Conservation (phyloP, 2,888 invertebrate genomes). For the Plusia festucae region DNA sequence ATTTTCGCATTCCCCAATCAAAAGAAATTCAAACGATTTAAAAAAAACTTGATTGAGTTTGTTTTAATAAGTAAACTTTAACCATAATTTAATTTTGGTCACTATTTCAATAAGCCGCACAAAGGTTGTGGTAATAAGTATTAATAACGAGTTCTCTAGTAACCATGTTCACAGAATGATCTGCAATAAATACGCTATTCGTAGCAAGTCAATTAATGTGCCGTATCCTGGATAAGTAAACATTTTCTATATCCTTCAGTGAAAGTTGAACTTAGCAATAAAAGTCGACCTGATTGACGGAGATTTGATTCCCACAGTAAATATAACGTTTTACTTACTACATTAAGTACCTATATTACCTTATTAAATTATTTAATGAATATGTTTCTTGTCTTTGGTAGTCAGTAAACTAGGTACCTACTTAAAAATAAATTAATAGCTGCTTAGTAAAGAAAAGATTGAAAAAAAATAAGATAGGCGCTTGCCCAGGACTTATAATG, state of each 20-base stretch:
- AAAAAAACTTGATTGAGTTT: too few species aligned
- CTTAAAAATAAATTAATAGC: background rate
- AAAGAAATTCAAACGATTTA: too few species aligned
- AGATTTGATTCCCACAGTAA: background rate
- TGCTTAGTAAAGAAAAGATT: background rate
- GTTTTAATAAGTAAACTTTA: too few species aligned
- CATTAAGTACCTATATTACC: background rate
- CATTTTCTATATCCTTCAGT: conserved; percentile 36
- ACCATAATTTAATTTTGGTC: too few species aligned
- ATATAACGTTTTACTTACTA: background rate
- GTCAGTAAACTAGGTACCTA: too few species aligned
- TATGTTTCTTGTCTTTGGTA: background rate
- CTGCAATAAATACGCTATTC: conserved; percentile 9
- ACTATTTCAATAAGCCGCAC: too few species aligned
- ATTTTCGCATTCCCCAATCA: too few species aligned
- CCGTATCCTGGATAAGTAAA: conserved; percentile 43
- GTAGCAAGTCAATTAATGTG: conserved; percentile 21
- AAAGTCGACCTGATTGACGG: conserved; percentile 7
- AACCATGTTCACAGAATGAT: background rate
- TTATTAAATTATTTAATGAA: background rate
- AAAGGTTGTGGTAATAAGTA: too few species aligned
- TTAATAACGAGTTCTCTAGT: background rate
- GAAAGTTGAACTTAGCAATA: conserved; percentile 44
- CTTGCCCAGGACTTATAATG: too few species aligned
- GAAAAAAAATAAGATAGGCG: too few species aligned